Conservation (phyloP, 2,888 invertebrate genomes). For the Caenorhabditis macrosperma region DNA sequence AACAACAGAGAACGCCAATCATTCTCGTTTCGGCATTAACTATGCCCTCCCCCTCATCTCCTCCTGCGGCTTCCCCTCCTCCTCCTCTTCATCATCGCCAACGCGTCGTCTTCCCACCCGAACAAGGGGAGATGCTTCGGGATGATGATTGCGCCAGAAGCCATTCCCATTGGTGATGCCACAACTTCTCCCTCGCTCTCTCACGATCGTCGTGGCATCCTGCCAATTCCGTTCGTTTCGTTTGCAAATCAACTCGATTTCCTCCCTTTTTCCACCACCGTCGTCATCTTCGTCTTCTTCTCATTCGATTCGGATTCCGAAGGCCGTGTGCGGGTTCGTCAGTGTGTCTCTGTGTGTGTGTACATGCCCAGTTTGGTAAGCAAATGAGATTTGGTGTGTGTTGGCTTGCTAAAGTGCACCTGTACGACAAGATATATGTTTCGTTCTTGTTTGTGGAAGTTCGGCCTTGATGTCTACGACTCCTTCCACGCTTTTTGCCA, state of each 20-base stretch:
- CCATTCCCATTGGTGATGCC: slow-evolving; percentile 36
- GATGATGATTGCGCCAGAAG: slow-evolving; percentile 41
- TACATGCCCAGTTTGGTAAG: slow-evolving; percentile 56
- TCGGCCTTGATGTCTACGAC: slow-evolving; percentile 31
- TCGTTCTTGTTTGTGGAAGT: slow-evolving; percentile 8
- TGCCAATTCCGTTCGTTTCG: slow-evolving; percentile 42
- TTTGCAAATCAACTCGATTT: slow-evolving; percentile 41
- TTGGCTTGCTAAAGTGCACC: slow-evolving; percentile 44
- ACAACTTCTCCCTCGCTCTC: slow-evolving; percentile 16
- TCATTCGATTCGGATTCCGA: slow-evolving; percentile 38
- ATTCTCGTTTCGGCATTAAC: slow-evolving; percentile 53
- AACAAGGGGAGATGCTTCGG: background rate
- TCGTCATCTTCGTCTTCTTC: slow-evolving; percentile 2
- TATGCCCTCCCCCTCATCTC: slow-evolving; percentile 21
- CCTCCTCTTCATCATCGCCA: slow-evolving; percentile 17
- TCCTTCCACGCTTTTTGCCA: slow-evolving; percentile 16
- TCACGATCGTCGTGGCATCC: slow-evolving; percentile 8
- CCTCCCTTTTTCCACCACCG: slow-evolving; percentile 14
- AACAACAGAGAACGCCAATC: slow-evolving; percentile 33
- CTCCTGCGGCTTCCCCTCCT: background rate
- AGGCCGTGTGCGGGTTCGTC: slow-evolving; percentile 21
- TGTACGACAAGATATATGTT: slow-evolving; percentile 51
- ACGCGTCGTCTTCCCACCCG: slow-evolving; percentile 17
- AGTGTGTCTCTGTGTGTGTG: slow-evolving; percentile 12
- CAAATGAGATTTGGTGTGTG: slow-evolving; percentile 49